A percentile compares a stretch with the other conserved stretches of the same genome.
Conservation (phyloP, 1,140 invertebrate genomes). For the Zophobas morio region DNA sequence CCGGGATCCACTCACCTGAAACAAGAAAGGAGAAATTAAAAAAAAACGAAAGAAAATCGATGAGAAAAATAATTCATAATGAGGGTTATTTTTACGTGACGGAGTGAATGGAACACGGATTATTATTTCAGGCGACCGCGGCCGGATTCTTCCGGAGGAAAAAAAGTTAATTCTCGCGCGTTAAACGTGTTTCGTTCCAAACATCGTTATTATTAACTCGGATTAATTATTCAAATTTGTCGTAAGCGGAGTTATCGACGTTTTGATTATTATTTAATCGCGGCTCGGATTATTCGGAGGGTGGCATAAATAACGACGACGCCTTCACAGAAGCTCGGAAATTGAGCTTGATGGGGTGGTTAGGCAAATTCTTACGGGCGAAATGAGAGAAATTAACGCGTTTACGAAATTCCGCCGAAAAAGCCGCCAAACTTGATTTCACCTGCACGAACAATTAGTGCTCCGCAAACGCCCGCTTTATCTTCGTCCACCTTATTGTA, state of each 20-base stretch:
- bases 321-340: conserved; percentile 19
- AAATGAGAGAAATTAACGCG: conserved; percentile 20
- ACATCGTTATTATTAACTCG: conserved; percentile 28
- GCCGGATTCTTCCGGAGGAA: conserved; percentile 8
- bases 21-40: background rate
- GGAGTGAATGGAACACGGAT: conserved; percentile 2
- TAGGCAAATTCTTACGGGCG: background rate
- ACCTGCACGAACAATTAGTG: too few relatives aligned
- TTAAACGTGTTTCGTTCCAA: background rate
- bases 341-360: conserved; percentile 13
- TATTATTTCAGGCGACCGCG: background rate
- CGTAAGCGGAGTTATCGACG: conserved; percentile 30
- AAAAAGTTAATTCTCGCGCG: conserved; percentile 1
- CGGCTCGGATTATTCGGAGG: conserved; percentile 9
- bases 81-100: background rate
- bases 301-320: conserved; percentile 13
- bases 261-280: conserved; percentile 35
- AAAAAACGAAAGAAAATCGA: background rate
- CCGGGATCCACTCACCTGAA: conserved; percentile 13
- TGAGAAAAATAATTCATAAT: too few relatives aligned
- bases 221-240: conserved; percentile 33
- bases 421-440: background rate
- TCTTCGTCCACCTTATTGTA: background rate
- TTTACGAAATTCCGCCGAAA: conserved; percentile 2
- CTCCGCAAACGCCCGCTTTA: background rate